These are phyloP conservation scores for Lapara coniferarum DNA, from an alignment of 2,888 invertebrate genomes.

Conservation along the genomic window DNA sequence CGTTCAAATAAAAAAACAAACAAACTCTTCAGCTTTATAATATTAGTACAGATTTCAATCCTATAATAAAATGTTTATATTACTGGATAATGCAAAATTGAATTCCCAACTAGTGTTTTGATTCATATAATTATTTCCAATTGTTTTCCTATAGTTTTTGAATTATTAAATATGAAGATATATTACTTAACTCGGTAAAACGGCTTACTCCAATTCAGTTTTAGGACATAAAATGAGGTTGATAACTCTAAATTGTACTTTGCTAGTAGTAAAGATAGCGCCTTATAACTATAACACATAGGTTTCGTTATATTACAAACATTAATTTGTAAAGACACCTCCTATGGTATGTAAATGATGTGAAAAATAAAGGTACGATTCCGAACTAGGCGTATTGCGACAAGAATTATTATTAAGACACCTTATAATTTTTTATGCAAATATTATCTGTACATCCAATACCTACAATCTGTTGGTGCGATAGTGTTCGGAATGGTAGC, in stretches of 20 bases:
- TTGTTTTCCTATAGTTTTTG: background rate
- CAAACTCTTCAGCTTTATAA: too few relatives aligned
- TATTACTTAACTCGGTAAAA: background rate
- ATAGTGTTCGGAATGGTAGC: background rate
- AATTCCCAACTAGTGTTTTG: too few relatives aligned
- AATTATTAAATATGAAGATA: background rate
- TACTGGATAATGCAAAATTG: too few relatives aligned
- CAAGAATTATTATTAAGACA: background rate
- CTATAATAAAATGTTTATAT: background rate
- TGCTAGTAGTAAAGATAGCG: conserved; percentile 28
- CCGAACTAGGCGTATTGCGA: background rate
- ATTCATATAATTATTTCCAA: too few relatives aligned
- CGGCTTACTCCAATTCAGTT: background rate
- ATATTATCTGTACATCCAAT: background rate
- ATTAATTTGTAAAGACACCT: conserved; percentile 7
- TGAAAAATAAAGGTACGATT: background rate
- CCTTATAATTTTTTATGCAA: background rate
- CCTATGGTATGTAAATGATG: background rate
- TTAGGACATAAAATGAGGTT: conserved; percentile 11
- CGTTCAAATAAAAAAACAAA: too few relatives aligned
- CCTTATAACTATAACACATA: conserved; percentile 19
- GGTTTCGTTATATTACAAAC: conserved; percentile 9
- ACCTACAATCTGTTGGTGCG: background rate
- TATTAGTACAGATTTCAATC: too few relatives aligned
- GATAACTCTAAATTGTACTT: conserved; percentile 38